phyloP scores from a whole-genome alignment of 1,140 invertebrate species.

The Pseudobourletiella spinata region DNA sequence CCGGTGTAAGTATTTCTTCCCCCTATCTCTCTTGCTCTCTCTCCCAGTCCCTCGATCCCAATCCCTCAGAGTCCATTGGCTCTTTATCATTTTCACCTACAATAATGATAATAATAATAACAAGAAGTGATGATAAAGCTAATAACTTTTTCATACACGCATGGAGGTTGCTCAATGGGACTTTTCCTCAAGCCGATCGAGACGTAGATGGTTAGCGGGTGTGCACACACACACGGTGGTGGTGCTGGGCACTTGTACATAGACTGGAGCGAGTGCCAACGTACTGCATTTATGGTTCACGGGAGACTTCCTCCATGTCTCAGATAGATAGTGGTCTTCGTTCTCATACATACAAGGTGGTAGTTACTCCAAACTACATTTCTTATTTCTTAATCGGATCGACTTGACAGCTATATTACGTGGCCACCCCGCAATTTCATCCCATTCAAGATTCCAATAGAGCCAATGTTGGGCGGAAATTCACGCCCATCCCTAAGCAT shows the following conservation, averaged over 20 bases:
- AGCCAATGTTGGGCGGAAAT: slow-evolving; percentile 24
- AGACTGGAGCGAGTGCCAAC: background rate
- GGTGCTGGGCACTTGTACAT: too few relatives aligned
- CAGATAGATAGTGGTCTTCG: too few relatives aligned
- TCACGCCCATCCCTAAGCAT: slow-evolving; percentile 24
- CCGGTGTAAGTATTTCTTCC: slow-evolving; percentile 9
- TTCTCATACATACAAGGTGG: too few relatives aligned
- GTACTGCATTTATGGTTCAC: too few relatives aligned
- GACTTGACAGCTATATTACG: slow-evolving; percentile 7
- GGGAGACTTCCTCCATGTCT: slow-evolving; percentile 3
- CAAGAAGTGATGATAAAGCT: too few relatives aligned
- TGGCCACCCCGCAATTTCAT: slow-evolving; percentile 18
- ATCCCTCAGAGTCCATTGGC: background rate
- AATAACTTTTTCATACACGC: too few relatives aligned
- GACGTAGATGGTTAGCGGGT: too few relatives aligned
- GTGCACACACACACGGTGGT: background rate
- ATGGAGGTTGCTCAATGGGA: background rate
- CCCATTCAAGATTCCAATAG: slow-evolving; percentile 20
- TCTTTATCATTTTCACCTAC: background rate
- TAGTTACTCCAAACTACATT: slow-evolving; percentile 1
- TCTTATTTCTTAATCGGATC: slow-evolving; percentile 7
- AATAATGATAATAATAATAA: too few relatives aligned
- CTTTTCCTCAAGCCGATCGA: too few relatives aligned
- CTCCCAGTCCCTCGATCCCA: background rate
- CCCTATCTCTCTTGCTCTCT: background rate